Evolutionary conservation across 2,888 invertebrate genomes (phyloP).

Genomic region (Tholera decimalis): DNA sequence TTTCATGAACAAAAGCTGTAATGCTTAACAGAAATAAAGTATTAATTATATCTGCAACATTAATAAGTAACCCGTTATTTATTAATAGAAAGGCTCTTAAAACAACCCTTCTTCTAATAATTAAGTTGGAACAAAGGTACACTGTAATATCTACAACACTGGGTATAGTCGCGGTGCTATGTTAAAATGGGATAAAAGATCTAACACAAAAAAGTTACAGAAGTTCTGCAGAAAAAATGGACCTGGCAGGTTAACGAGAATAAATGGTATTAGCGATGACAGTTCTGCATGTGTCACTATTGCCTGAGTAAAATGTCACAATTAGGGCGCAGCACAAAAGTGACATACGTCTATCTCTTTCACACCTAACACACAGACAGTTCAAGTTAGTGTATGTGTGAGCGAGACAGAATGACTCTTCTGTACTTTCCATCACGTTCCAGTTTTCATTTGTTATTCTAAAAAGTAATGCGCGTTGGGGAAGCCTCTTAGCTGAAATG

Average conservation of each 20-base stretch:
- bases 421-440: conserved; percentile 17
- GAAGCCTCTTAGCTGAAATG: conserved; percentile 75
- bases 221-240: neutral
- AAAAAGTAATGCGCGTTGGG: conserved; percentile 64
- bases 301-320: neutral
- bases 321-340: neutral
- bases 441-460: conserved; percentile 67
- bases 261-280: neutral
- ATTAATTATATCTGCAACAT: conserved; percentile 1
- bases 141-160: conserved; percentile 28
- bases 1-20: too few species aligned
- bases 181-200: conserved; percentile 45
- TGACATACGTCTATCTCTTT: conserved; percentile 2
- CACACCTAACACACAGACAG: neutral
- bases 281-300: neutral
- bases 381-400: neutral
- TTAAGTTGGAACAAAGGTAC: conserved; percentile 34
- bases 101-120: conserved; percentile 27
- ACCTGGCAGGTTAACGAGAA: neutral
- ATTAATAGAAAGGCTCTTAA: conserved; percentile 8
- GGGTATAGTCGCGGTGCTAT: conserved; percentile 35
- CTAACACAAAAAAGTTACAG: neutral
- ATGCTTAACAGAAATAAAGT: neutral
- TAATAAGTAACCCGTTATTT: conserved; percentile 14
- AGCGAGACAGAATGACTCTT: conserved; percentile 10